A percentile compares a stretch with the other conserved stretches of the same genome.
Conservation (phyloP, 2,113 vertebrate genomes). For the Seriola rivoliana region DNA sequence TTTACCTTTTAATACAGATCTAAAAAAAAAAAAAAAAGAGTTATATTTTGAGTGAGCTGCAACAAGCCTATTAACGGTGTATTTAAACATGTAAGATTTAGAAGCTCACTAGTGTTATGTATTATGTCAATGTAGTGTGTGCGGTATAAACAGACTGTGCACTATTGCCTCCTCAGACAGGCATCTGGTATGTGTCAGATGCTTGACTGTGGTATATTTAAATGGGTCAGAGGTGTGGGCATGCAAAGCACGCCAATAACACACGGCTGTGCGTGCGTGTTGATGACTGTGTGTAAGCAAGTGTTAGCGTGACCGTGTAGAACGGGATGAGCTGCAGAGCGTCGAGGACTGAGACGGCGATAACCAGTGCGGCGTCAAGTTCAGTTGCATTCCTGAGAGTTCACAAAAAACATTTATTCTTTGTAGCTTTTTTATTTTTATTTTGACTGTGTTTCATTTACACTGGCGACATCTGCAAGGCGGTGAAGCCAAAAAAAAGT, state of each 20-base stretch:
- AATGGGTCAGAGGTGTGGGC: slow-evolving; percentile 34
- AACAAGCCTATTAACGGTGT: background rate
- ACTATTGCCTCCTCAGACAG: slow-evolving; percentile 27
- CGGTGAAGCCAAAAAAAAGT: slow-evolving; percentile 4
- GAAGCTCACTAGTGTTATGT: slow-evolving; percentile 5
- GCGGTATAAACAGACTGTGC: slow-evolving; percentile 39
- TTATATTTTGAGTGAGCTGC: no score
- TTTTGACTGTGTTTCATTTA: slow-evolving; percentile 35
- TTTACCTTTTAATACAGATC: no score
- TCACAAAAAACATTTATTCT: slow-evolving; percentile 24
- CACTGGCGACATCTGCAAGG: slow-evolving; percentile 10
- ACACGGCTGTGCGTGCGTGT: background rate
- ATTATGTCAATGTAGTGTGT: background rate
- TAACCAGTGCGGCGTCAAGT: slow-evolving; percentile 18
- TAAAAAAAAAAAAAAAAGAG: background rate
- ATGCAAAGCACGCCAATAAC: slow-evolving; percentile 14
- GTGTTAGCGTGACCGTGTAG: slow-evolving; percentile 23
- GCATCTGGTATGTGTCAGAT: slow-evolving; percentile 47
- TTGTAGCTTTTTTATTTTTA: slow-evolving; percentile 6
- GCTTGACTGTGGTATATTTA: slow-evolving; percentile 27
- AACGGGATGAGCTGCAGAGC: slow-evolving; percentile 28
- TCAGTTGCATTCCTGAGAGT: slow-evolving; percentile 36
- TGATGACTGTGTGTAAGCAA: slow-evolving; percentile 12
- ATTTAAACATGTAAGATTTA: background rate
- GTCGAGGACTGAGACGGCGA: background rate